Percentiles rank a stretch among this genome's conserved stretches.
phyloP scores from a whole-genome alignment of 1,140 invertebrate species.

The Lordiphosa stackelbergi region DNA sequence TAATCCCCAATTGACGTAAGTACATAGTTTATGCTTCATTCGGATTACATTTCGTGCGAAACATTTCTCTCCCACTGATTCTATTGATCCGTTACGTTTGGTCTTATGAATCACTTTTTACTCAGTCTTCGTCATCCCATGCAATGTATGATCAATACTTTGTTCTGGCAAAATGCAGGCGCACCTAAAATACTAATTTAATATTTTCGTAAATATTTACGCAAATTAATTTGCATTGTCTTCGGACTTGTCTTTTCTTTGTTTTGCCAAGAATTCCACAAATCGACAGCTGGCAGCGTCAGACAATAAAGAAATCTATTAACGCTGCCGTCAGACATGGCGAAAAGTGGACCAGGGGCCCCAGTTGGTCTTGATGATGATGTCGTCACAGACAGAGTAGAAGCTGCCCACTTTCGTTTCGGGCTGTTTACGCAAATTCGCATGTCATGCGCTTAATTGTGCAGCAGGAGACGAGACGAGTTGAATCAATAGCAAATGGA shows the following conservation, averaged over 20 bases:
- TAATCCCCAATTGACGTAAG: background rate
- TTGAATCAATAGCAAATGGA: background rate
- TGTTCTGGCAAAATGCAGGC: constrained; percentile 28
- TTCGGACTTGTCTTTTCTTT: constrained; percentile 21
- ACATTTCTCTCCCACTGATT: too few relatives aligned
- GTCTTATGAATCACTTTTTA: too few relatives aligned
- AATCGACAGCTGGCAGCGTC: constrained; percentile 21
- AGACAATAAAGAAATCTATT: constrained; percentile 49
- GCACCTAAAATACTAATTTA: constrained; percentile 56
- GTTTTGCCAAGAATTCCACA: constrained; percentile 22
- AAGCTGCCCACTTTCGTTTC: constrained; percentile 9
- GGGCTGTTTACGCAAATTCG: constrained; percentile 42
- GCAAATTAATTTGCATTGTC: constrained; percentile 54
- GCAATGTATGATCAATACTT: constrained; percentile 23
- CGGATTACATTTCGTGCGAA: too few relatives aligned
- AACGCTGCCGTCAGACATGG: constrained; percentile 17
- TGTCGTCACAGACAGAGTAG: constrained; percentile 28
- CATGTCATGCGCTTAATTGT: constrained; percentile 42
- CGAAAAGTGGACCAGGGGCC: constrained; percentile 43
- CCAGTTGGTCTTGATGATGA: constrained; percentile 30
- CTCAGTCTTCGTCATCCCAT: constrained; percentile 2
- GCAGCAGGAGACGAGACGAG: constrained; percentile 9
- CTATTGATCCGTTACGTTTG: too few relatives aligned
- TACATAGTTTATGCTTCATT: too few relatives aligned
- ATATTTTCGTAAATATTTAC: constrained; percentile 62